Percentiles rank a stretch among this genome's conserved stretches.
Conservation (phyloP, 2,113 vertebrate genomes). For the Odobenus rosmarus region DNA sequence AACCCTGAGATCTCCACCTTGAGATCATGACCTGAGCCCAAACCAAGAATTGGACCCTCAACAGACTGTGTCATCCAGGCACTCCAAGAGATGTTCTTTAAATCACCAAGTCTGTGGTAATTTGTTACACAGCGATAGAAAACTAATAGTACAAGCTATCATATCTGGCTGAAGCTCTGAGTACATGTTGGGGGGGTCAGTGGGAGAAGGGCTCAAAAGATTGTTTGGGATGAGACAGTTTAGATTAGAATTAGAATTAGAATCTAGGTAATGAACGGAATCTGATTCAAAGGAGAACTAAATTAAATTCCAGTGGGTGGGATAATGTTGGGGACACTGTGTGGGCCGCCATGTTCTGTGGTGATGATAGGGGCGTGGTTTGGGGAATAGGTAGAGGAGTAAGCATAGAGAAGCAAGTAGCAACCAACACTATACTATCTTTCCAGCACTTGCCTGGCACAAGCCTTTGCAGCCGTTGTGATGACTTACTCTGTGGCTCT, state of each 20-base stretch:
- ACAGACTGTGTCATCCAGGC: not conserved
- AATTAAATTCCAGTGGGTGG: not conserved
- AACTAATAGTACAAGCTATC: not conserved
- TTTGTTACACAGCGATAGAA: not conserved
- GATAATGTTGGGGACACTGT: not conserved
- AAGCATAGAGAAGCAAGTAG: too few relatives aligned
- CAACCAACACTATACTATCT: fast-evolving
- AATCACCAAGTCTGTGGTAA: not conserved
- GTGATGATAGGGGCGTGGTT: not conserved
- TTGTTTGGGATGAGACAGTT: not conserved
- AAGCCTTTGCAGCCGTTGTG: not conserved
- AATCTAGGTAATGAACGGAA: not conserved
- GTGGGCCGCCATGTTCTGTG: not conserved
- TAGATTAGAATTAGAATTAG: not conserved
- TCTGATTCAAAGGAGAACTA: not conserved
- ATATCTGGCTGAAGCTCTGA: not conserved
- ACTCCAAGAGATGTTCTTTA: not conserved
- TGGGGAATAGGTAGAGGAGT: not conserved
- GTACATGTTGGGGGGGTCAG: not conserved
- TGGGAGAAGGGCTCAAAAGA: not conserved
- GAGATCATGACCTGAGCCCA: not conserved
- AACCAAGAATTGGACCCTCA: not conserved
- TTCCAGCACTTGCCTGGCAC: not conserved
- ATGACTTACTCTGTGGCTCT: not conserved
- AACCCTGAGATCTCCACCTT: too few relatives aligned